Evolutionary conservation across 2,888 invertebrate genomes (phyloP).

Genomic region (Lepidonotus clava): DNA sequence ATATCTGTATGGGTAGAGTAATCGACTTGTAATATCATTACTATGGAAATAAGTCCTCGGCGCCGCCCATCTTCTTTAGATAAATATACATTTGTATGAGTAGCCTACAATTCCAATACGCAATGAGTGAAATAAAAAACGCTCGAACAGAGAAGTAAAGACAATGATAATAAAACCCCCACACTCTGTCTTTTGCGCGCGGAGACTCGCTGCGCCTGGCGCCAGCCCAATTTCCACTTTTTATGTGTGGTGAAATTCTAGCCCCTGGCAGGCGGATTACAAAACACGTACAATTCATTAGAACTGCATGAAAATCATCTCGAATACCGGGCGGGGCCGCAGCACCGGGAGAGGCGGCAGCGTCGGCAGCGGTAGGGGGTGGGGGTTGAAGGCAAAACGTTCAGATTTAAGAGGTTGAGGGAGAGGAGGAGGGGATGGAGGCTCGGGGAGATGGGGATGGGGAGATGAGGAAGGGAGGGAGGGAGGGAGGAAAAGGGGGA

Average conservation of each 20-base stretch:
- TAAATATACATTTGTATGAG: constrained; percentile 23
- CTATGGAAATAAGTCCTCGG: background rate
- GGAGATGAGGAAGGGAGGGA: background rate
- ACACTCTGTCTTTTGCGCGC: background rate
- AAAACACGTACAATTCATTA: constrained; percentile 45
- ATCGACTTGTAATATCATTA: constrained; percentile 9
- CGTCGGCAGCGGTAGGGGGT: background rate
- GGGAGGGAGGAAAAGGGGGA: background rate
- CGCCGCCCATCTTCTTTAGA: background rate
- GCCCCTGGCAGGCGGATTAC: constrained; percentile 32
- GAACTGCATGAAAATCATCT: constrained; percentile 50
- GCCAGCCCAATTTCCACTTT: constrained; percentile 21
- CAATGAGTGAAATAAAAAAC: background rate
- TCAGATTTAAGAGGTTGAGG: constrained; percentile 3
- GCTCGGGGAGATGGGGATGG: background rate
- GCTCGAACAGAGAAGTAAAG: background rate
- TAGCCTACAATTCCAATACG: constrained; percentile 5
- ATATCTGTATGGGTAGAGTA: too few species aligned
- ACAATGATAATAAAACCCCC: constrained; percentile 21
- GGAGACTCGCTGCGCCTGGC: background rate
- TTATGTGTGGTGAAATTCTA: constrained; percentile 42
- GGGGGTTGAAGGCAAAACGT: background rate
- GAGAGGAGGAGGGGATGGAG: background rate
- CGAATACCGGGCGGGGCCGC: constrained; percentile 8
- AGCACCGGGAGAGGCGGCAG: background rate